phyloP scores from a whole-genome alignment of 2,797 vertebrate genomes.

The Hydrophis major region DNA sequence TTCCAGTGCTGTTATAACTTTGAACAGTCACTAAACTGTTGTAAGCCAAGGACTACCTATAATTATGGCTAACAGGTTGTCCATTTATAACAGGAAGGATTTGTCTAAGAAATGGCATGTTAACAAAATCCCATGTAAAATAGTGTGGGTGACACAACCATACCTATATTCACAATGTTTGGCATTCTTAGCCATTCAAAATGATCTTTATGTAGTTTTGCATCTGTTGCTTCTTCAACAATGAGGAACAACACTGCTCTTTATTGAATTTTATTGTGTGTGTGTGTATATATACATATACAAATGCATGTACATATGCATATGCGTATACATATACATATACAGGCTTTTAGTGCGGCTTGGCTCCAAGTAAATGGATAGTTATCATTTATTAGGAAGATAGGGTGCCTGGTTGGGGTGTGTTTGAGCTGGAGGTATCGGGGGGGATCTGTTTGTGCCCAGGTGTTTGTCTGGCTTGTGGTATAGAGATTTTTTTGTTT shows the following conservation, averaged over 20 bases:
- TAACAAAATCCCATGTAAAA: constrained; percentile 1
- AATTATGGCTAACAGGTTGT: neutral
- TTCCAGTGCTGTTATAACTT: neutral
- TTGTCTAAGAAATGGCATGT: neutral
- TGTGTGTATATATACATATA: too few relatives aligned
- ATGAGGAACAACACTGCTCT: neutral
- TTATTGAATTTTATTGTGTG: neutral
- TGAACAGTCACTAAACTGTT: neutral
- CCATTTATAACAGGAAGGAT: neutral
- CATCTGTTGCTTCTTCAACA: neutral
- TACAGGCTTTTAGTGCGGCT: too few relatives aligned
- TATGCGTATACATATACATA: too few relatives aligned
- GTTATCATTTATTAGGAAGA: too few relatives aligned
- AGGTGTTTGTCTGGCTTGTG: too few relatives aligned
- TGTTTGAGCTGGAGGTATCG: too few relatives aligned
- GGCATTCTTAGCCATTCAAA: constrained; percentile 5
- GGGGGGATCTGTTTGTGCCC: too few relatives aligned
- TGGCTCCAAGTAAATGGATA: too few relatives aligned
- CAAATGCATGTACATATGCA: too few relatives aligned
- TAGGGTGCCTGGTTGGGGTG: too few relatives aligned
- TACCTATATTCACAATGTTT: neutral
- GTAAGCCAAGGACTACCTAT: too few relatives aligned
- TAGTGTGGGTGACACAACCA: neutral
- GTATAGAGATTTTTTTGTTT: too few relatives aligned
- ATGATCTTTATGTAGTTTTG: neutral